Base-by-base conservation (phyloP, 1,140 invertebrate genomes). In the Leptopilina clavipes region DNA sequence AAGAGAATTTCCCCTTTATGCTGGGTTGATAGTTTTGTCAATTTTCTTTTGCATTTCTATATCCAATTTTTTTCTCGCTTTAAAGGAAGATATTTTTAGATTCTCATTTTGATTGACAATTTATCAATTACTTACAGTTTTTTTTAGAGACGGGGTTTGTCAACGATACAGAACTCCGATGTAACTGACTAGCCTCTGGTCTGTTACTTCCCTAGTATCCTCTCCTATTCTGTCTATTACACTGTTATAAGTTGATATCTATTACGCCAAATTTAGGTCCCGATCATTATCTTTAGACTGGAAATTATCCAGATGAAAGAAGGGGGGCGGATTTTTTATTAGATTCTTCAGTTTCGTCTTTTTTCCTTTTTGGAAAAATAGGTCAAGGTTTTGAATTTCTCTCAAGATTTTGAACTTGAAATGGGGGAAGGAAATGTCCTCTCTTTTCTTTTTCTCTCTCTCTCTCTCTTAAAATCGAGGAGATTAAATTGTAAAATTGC, bases 211-310 rank as follows among this genome's bases (percentile, higher is more conserved):
- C 89, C 89, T 87, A 88, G 85, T 88, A 76, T 82, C 74, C 81
- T 82, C 83, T 89, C 84, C 89, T 89, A 85, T 89, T 87, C 88
- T 89, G 89, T 90, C 89, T 85, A 90, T 91, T 90, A 91, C 86
- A 88, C 82, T 88, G 85, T 86, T 89, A 86, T 87, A 31, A 85
- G 82, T 65, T 65, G 59, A 65, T 65, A 65, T 31, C 59, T 65
- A 65, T 65, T 65, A 31, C 76, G 77, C 43, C 22, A 73, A 73
- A 73, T 54, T 54, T 25, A 71, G 19, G 40, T 31, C 59, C 59
- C 59, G 11, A 65, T 65, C 3, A n/a, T 8, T 65, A 31, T 65
- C 22, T 31, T 65, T 22, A n/a, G 19, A 65, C 14, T 31, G 11
- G 3, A 52, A 52, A 17, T 52, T 17, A 52, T n/a, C 48, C 48